Evolutionary conservation across 2,797 vertebrate species (phyloP).

Genomic region (Aeoliscus strigatus): DNA sequence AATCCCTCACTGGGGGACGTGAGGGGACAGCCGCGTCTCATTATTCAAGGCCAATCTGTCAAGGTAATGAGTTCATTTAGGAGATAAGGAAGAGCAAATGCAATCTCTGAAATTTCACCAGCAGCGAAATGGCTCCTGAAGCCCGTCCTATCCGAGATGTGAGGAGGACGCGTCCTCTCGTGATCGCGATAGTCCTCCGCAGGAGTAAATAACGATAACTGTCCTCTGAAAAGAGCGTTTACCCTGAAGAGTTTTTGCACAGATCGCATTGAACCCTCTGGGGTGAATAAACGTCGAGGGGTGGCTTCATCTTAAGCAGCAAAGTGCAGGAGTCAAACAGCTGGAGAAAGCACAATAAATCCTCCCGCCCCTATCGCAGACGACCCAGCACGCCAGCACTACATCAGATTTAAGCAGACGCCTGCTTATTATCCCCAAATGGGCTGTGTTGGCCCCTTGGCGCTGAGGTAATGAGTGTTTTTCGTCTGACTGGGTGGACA

Average conservation of each 20-base stretch:
- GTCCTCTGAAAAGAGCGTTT: constrained; percentile 26
- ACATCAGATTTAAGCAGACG: constrained; percentile 72
- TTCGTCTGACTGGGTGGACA: constrained; percentile 73
- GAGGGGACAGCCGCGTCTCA: constrained; percentile 55
- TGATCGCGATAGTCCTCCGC: constrained; percentile 20
- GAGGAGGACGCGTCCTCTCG: constrained; percentile 11
- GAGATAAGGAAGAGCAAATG: constrained; percentile 69
- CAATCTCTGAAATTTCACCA: constrained; percentile 60
- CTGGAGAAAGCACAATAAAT: constrained; percentile 35
- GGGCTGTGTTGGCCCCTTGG: constrained; percentile 54
- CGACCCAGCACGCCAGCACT: constrained; percentile 44
- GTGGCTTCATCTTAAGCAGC: constrained; percentile 20
- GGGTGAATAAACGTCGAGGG: constrained; percentile 24
- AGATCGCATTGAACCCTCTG: constrained; percentile 31
- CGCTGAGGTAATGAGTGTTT: constrained; percentile 74
- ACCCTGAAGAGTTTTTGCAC: constrained; percentile 18
- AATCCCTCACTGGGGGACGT: constrained; percentile 24
- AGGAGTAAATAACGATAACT: constrained; percentile 52
- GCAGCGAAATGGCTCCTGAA: constrained; percentile 53
- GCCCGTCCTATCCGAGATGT: constrained; percentile 22
- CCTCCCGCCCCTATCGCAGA: constrained; percentile 30
- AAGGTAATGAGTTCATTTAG: constrained; percentile 72
- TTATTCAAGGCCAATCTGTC: constrained; percentile 64
- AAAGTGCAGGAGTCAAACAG: constrained; percentile 36
- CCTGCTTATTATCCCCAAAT: constrained; percentile 67